phyloP scores from a whole-genome alignment of 2,113 vertebrate genomes.

The Grantiella picta region DNA sequence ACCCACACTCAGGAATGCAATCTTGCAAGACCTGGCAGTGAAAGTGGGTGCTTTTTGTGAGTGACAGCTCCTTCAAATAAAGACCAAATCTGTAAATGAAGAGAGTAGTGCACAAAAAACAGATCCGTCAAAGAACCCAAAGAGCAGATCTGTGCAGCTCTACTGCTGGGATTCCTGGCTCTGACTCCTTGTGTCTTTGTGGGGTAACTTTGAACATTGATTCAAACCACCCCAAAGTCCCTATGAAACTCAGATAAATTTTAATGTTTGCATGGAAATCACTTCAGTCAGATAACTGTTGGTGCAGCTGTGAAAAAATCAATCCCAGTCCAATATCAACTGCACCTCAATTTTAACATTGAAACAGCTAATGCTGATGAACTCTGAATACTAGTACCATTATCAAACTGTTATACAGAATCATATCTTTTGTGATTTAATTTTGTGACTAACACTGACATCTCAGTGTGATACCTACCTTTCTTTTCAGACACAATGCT shows the following conservation, averaged over 20 bases:
- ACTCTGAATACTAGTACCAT: neutral
- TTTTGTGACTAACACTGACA: neutral
- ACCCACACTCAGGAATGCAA: neutral
- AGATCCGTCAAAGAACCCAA: neutral
- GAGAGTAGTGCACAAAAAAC: neutral
- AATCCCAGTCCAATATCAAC: neutral
- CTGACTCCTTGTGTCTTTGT: neutral
- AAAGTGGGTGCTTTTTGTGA: neutral
- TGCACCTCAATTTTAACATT: neutral
- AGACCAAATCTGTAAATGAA: neutral
- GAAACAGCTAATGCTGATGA: neutral
- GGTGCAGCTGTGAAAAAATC: neutral
- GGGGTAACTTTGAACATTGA: neutral
- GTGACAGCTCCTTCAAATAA: neutral
- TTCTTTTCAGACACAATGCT: neutral
- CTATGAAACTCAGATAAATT: neutral
- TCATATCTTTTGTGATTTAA: neutral
- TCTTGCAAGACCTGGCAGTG: neutral
- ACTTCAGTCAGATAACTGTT: neutral
- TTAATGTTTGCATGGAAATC: neutral
- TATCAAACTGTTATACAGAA: neutral
- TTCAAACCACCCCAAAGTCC: neutral
- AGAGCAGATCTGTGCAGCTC: neutral
- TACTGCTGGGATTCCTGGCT: neutral
- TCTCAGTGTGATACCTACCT: neutral